These are phyloP conservation scores for Mesoclemmys tuberculata DNA, from an alignment of 2,113 vertebrate species.

Conservation along the genomic window DNA sequence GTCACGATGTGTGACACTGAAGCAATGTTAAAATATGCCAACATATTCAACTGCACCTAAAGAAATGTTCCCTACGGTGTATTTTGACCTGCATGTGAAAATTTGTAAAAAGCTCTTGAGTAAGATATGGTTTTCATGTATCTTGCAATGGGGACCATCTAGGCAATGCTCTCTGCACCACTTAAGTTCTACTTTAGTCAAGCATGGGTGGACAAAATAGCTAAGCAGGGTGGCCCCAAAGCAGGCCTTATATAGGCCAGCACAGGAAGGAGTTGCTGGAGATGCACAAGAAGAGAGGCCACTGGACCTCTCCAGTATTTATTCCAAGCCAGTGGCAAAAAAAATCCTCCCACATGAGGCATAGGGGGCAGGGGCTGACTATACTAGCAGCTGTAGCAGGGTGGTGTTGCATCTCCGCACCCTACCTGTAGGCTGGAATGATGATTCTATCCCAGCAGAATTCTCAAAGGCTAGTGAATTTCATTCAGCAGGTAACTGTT, in stretches of 20 bases:
- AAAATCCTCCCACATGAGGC: background rate
- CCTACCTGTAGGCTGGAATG: background rate
- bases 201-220: fast-evolving
- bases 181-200: background rate
- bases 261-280: background rate
- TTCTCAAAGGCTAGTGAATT: background rate
- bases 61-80: background rate
- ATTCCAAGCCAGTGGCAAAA: background rate
- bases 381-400: fast-evolving
- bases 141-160: background rate
- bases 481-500: background rate
- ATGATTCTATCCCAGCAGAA: background rate
- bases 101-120: fast-evolving
- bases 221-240: background rate
- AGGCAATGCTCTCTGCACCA: background rate
- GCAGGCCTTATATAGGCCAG: background rate
- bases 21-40: background rate
- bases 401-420: background rate
- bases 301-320: background rate
- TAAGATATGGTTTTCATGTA: background rate
- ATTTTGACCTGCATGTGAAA: background rate
- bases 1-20: background rate
- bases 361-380: background rate
- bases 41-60: background rate
- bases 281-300: background rate